Percentiles rank a stretch among this genome's conserved stretches.
phyloP scores from a whole-genome alignment of 2,797 vertebrate genomes.

The Selene dorsalis region DNA sequence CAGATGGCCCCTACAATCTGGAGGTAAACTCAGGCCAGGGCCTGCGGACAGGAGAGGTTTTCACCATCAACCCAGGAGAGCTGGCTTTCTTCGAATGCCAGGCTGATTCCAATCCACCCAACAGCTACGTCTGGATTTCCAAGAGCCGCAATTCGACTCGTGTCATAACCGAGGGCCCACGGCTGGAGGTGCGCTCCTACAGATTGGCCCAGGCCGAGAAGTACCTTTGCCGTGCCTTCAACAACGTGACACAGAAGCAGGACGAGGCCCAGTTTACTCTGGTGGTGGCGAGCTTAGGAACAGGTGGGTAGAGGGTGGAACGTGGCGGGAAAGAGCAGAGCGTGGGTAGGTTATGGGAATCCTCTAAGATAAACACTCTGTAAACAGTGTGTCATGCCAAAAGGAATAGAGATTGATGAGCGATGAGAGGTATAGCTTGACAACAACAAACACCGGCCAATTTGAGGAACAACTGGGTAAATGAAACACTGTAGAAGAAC shows the following conservation, averaged over 20 bases:
- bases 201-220: conserved; percentile 86
- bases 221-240: conserved; percentile 93
- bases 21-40: conserved; percentile 92
- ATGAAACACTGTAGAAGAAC: conserved; percentile 4
- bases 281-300: conserved; percentile 89
- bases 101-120: conserved; percentile 96
- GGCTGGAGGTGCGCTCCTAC: conserved; percentile 87
- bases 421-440: conserved; percentile 29
- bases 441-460: conserved; percentile 31
- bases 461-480: conserved; percentile 20
- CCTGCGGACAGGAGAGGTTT: conserved; percentile 89
- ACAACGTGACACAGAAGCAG: conserved; percentile 91
- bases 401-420: conserved; percentile 52
- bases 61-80: conserved; percentile 92
- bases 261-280: conserved; percentile 92
- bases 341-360: conserved; percentile 68
- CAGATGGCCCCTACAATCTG: conserved; percentile 97
- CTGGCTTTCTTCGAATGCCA: conserved; percentile 91
- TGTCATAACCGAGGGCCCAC: conserved; percentile 89
- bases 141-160: conserved; percentile 86
- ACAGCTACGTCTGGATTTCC: conserved; percentile 92
- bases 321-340: conserved; percentile 42
- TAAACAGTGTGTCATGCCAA: conserved; percentile 60
- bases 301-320: conserved; percentile 79
- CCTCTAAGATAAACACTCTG: conserved; percentile 62